Evolutionary conservation across 1,140 invertebrate genomes (phyloP), one percentile per base, ranked within the genome.

Genomic region (Araneus ventricosus): DNA sequence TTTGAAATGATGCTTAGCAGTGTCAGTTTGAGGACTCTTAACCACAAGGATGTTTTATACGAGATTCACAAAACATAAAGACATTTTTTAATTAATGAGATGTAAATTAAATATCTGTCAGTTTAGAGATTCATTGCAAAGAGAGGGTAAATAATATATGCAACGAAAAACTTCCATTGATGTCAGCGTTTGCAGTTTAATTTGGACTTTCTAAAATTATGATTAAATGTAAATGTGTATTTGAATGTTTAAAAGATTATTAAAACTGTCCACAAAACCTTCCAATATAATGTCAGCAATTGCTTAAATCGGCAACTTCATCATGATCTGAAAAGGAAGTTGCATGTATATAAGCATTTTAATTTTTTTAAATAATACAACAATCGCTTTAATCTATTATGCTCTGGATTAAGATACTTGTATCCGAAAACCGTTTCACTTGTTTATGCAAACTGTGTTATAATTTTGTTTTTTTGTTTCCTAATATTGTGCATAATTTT

Each of bases 131-230:
- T 52, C 10, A 22, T 67, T 67, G 20, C 30, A 75, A 75, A 34
- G 30, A 37, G 22, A 20, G 22, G 30, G n/a, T n/a, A n/a, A 17
- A 75, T 22, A 37, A 34, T n/a, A n/a, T 7, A 82, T 82, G 80
- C 80, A 82, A 82, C 80, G 80, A 82, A 82, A 82, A 30, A 52
- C 80, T 82, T 82, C 80, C 80, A 82, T 52, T 45, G 27, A 82
- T 82, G 41, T 52, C 20, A 80, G 30, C 30, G 5, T 75, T 20
- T 75, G 30, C 70, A 75, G 17, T 75, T 34, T 63, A 63, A 52
- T 63, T 63, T 63, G 7, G 59, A 63, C 6, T 75, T 37, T 80
- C 39, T 6, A 67, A 20, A 37, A 75, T 75, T 75, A 34, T 75
- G 34, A 75, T 37, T 30, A 75, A 75, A 3, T 75, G 20, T 75